Base-by-base conservation (phyloP, 2,888 invertebrate genomes). In the Amblyteles armatorius region DNA sequence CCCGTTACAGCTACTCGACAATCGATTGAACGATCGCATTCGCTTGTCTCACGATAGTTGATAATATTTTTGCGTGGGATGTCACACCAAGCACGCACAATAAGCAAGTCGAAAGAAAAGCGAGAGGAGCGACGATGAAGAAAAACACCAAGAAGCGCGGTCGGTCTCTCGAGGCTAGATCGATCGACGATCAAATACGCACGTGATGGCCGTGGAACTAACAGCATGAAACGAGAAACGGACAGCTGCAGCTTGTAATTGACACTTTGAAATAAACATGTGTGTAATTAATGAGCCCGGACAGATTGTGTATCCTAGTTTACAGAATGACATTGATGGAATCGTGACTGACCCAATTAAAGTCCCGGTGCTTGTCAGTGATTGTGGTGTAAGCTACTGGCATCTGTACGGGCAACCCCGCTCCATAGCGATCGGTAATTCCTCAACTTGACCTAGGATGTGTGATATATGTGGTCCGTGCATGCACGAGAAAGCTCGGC, bases 261-360 rank as follows among this genome's bases (percentile, higher is more conserved):
- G 67, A 73, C 72, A 73, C 26, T 40, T 79, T 52, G 55, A 68
- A 79, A 76, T 65, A 79, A 82, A 73, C 73, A 79, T 65, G 69
- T 52, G 40, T 69, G 50, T 69, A 60, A 55, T 44, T 79, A 79
- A 79, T 52, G 71, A 72, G 50, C 26, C 40, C 57, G 55, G 60
- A 69, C 65, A 71, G 74, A 48, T 63, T 36, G 79, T 44, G 63
- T 22, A 57, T 73, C 48, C 11, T 22, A 40, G 57, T 44, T 9
- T 67, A 13, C 22, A 60, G n/a, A 79, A 52, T 44, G 63, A 79
- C 83, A 65, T 74, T 79, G 79, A 79, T 48, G 69, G 65, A 71
- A 65, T 83, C 79, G 79, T 69, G 83, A 79, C 44, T 83, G 83
- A 79, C 79, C 83, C 36, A 65, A 79, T 79, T 83, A 74, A 36